Conservation (phyloP, 2,888 invertebrate genomes). For the Phortica okadai region DNA sequence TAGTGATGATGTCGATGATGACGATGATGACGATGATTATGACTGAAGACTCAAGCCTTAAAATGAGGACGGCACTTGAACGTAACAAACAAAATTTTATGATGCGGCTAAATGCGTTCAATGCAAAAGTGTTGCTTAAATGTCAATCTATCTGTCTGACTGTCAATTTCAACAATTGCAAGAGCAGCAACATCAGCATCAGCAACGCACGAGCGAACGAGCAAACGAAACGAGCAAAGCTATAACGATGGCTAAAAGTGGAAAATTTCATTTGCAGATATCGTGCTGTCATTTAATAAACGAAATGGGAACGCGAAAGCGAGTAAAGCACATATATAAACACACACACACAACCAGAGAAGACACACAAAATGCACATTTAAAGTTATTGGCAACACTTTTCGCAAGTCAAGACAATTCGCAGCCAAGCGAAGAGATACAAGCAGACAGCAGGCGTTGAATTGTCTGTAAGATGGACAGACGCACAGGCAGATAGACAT, state of each 20-base stretch:
- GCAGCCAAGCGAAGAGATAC: conserved; percentile 37
- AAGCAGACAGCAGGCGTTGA: conserved; percentile 36
- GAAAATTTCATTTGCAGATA: conserved; percentile 76
- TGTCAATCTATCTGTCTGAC: conserved; percentile 69
- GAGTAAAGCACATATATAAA: conserved; percentile 33
- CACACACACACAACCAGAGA: conserved; percentile 34
- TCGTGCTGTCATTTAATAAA: conserved; percentile 75
- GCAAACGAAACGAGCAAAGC: conserved; percentile 17
- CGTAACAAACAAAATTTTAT: conserved; percentile 59
- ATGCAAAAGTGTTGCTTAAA: conserved; percentile 70
- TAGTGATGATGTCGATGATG: conserved; percentile 27
- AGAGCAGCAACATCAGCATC: conserved; percentile 33
- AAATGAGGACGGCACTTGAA: not conserved
- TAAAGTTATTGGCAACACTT: conserved; percentile 70
- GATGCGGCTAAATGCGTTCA: conserved; percentile 66
- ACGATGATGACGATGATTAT: conserved; percentile 2
- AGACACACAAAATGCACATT: conserved; percentile 61
- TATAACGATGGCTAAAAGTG: conserved; percentile 48
- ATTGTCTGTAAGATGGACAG: conserved; percentile 35
- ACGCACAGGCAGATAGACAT: conserved; percentile 46
- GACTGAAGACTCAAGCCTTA: not conserved
- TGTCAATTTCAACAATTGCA: conserved; percentile 69
- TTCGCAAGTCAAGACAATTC: conserved; percentile 47
- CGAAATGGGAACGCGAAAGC: conserved; percentile 65
- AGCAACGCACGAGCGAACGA: conserved; percentile 12